Conservation (phyloP, 2,797 vertebrate species). For the Alca torda region DNA sequence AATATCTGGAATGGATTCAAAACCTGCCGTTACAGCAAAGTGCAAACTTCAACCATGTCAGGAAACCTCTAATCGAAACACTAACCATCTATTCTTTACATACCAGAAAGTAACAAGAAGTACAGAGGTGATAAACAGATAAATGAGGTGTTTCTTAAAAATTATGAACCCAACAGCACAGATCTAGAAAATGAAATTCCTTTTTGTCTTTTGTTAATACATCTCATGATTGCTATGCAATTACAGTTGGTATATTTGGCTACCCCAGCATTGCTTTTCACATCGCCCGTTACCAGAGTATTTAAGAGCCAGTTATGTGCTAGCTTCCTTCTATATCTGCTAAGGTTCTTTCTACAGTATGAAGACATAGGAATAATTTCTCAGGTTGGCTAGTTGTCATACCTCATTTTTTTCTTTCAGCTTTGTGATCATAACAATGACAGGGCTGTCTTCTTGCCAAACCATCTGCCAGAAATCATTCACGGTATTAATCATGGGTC, state of each 20-base stretch:
- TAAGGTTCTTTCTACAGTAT: not conserved
- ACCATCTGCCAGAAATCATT: slow-evolving; percentile 99
- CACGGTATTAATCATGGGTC: slow-evolving; percentile 97
- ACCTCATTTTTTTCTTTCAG: slow-evolving; percentile 99
- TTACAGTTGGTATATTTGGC: not conserved
- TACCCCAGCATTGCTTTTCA: not conserved
- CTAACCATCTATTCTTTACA: not conserved
- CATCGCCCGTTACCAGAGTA: not conserved
- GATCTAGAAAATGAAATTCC: not conserved
- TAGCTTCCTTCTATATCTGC: not conserved
- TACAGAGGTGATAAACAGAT: not conserved
- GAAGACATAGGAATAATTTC: not conserved
- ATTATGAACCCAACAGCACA: not conserved
- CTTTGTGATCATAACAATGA: slow-evolving; percentile 98
- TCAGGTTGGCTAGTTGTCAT: slow-evolving; percentile 29
- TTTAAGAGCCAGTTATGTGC: not conserved
- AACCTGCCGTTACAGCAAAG: not conserved
- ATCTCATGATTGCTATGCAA: not conserved
- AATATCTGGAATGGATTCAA: not conserved
- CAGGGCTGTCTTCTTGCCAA: slow-evolving; percentile 92
- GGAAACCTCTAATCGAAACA: not conserved
- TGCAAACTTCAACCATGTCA: not conserved
- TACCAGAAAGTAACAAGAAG: not conserved
- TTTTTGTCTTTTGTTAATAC: not conserved
- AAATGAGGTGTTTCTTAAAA: not conserved